Conservation (phyloP, 2,888 invertebrate species). For the Noctuana brunneofusca region DNA sequence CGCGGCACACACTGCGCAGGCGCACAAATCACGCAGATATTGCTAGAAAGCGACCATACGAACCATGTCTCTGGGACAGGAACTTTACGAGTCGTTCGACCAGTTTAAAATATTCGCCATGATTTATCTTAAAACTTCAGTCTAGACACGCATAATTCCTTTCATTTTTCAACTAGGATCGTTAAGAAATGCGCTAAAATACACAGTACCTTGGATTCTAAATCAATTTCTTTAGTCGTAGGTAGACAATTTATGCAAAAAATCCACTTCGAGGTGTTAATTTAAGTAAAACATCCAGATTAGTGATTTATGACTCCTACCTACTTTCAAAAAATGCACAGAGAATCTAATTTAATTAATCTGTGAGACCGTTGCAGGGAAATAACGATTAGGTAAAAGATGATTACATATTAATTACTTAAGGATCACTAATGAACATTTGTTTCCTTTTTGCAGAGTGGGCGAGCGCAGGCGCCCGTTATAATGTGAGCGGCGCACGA, state of each 20-base stretch:
- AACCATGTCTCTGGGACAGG: slow-evolving; percentile 55
- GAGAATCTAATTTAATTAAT: not conserved
- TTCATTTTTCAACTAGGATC: not conserved
- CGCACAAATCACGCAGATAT: slow-evolving; percentile 53
- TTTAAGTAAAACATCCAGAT: too few relatives aligned
- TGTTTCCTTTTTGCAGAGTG: slow-evolving; percentile 61
- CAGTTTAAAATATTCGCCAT: slow-evolving; percentile 24
- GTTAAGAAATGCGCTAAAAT: not conserved
- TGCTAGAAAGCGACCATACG: slow-evolving; percentile 69
- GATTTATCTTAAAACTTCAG: slow-evolving; percentile 20
- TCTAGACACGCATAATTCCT: slow-evolving; percentile 10
- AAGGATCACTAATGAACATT: slow-evolving; percentile 36
- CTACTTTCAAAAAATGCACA: too few relatives aligned
- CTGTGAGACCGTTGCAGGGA: not conserved
- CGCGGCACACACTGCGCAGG: slow-evolving; percentile 43
- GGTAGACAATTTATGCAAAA: not conserved
- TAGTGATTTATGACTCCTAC: too few relatives aligned
- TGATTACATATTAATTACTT: slow-evolving; percentile 19
- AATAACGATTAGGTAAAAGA: not conserved
- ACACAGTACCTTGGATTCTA: too few relatives aligned
- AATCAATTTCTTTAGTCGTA: too few relatives aligned
- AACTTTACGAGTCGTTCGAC: slow-evolving; percentile 24
- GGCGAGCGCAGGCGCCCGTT: slow-evolving; percentile 62
- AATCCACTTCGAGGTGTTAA: too few relatives aligned
- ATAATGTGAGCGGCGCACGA: slow-evolving; percentile 79